Percentiles rank a stretch among this genome's conserved stretches.
phyloP scores from a whole-genome alignment of 2,888 invertebrate species.

The Hartigia nigra region DNA sequence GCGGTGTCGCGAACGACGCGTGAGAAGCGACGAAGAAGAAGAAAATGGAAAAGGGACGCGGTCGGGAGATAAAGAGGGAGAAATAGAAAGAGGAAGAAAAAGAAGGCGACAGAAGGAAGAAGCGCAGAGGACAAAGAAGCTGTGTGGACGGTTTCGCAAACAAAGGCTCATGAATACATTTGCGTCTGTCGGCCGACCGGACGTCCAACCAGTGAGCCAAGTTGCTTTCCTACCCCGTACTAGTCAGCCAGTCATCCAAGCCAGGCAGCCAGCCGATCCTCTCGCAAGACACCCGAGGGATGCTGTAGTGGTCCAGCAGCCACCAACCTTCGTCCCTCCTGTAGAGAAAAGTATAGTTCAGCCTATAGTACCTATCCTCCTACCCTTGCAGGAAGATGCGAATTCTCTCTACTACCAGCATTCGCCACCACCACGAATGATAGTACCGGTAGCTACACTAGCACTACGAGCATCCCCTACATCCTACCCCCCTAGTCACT shows the following conservation, averaged over 20 bases:
- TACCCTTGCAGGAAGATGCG: neutral
- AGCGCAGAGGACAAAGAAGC: slow-evolving; percentile 26
- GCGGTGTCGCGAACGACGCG: slow-evolving; percentile 29
- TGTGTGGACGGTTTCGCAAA: slow-evolving; percentile 44
- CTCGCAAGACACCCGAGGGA: slow-evolving; percentile 2
- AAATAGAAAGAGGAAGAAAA: slow-evolving; percentile 9
- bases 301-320: slow-evolving; percentile 2
- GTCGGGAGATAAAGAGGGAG: slow-evolving; percentile 17
- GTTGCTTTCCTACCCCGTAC: neutral
- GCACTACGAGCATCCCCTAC: neutral
- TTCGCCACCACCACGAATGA: slow-evolving; percentile 1
- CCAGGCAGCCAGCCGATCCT: slow-evolving; percentile 1
- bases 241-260: neutral
- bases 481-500: slow-evolving; percentile 16
- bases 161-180: slow-evolving; percentile 47
- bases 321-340: neutral
- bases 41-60: slow-evolving; percentile 5
- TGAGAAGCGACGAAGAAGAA: neutral
- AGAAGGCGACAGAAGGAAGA: slow-evolving; percentile 8
- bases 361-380: slow-evolving; percentile 8
- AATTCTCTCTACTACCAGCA: neutral
- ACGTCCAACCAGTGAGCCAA: neutral
- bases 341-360: neutral
- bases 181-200: slow-evolving; percentile 28
- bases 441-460: neutral